A percentile compares a stretch with the other conserved stretches of the same genome.
phyloP scores from a whole-genome alignment of 2,113 vertebrate species.

The Corythaixoides concolor region DNA sequence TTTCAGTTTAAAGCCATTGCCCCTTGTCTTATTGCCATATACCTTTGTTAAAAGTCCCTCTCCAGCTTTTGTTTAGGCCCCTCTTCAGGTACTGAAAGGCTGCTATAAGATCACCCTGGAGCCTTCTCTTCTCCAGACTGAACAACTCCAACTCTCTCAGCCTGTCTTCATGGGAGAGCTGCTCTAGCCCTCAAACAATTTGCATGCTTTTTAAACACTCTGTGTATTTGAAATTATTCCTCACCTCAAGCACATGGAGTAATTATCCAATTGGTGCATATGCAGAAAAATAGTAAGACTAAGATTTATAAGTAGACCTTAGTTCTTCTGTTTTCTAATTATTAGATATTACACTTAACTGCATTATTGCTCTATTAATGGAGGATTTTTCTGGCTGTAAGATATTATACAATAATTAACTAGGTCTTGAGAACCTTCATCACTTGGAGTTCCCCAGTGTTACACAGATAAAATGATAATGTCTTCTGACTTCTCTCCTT shows the following conservation, averaged over 20 bases:
- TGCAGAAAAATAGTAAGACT: not conserved
- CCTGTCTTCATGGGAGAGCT: no score
- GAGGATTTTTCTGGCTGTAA: not conserved
- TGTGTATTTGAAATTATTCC: not conserved
- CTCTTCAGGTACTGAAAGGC: no score
- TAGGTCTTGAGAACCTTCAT: not conserved
- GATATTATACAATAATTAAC: not conserved
- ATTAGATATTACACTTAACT: not conserved
- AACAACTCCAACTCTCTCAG: no score
- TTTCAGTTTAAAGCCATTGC: no score
- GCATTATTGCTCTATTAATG: not conserved
- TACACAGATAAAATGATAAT: not conserved
- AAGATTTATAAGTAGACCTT: not conserved
- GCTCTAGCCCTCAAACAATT: no score
- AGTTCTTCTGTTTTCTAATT: not conserved
- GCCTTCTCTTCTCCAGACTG: no score
- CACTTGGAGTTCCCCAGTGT: not conserved
- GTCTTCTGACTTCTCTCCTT: not conserved
- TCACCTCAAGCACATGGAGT: not conserved
- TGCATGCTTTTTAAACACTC: not conserved
- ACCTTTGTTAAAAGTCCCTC: no score
- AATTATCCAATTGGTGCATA: not conserved
- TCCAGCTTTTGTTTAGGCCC: no score
- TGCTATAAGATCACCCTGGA: no score
- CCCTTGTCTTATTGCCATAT: no score